Evolutionary conservation across 2,113 vertebrate genomes (phyloP), one percentile per base, ranked within the genome.

Genomic region (Melospiza georgiana): DNA sequence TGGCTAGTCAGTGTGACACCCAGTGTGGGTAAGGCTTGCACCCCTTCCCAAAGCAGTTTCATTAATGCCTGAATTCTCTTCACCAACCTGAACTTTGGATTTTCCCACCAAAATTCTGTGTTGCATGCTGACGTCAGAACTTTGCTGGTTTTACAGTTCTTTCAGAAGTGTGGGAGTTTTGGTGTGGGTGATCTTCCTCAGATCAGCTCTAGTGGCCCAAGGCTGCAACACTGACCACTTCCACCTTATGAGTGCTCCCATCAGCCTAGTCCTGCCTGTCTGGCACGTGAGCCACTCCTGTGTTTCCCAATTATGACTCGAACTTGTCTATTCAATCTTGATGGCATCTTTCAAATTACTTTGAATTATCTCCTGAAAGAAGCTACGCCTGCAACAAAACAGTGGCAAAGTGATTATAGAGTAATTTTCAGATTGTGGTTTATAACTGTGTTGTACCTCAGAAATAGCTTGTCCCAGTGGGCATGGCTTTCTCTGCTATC

Each of bases 1-100:
- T 31, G 46, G 48, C 61, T 75, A 19, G 44, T 48, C 57, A 31
- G 18, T 3, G 6, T 55, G 43, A 44, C 33, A 37, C 33, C 35
- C 0, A 0, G 6, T 1, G 0, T 8, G 19, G 43, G 4, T 33
- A 61, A 52, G n/a, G 28, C 44, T 78, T 74, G 10, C 35, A 24
- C 18, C 23, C 8, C 31, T 73, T 84, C 49, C 44, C 52, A 30
- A 30, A 22, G n/a, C 35, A 27, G 51, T 73, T 23, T 57, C 35
- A 14, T 58, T 77, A 54, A 17, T 48, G 22, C 46, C 71, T 69
- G 66, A 73, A 51, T 82, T 82, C 3, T 1, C 49, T 85, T 57
- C 57, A n/a, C 31, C 5, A 25, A 7, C 27, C 22, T 11, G 66
- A 52, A 15, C 68, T 67, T 23, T 49, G 37, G 41, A 19, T 75